Conservation (phyloP, 1,140 invertebrate species). For the Drosophila pachea region DNA sequence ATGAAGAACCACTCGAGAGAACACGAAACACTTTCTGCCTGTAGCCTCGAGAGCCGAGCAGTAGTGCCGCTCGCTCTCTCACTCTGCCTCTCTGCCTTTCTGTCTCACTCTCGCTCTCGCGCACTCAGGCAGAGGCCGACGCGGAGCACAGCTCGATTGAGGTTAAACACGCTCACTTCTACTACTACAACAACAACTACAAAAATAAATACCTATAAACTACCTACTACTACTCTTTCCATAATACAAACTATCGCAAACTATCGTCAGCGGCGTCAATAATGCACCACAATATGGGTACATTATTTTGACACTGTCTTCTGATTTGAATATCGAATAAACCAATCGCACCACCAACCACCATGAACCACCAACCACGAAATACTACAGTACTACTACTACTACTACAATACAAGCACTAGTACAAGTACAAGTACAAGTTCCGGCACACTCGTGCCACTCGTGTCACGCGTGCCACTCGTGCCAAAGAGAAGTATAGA, state of each 20-base stretch:
- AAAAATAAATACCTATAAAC: conserved; percentile 41
- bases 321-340: conserved; percentile 78
- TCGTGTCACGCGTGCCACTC: too few species aligned
- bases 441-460: too few species aligned
- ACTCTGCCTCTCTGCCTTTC: neutral
- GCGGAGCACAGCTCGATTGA: conserved; percentile 3
- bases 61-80: conserved; percentile 35
- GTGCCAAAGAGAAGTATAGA: conserved; percentile 70
- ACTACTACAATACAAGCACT: conserved; percentile 61
- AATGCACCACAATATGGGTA: conserved; percentile 74
- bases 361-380: conserved; percentile 54
- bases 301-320: conserved; percentile 79
- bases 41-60: conserved; percentile 6
- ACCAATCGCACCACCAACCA: conserved; percentile 69
- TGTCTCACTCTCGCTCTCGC: neutral
- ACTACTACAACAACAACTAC: conserved; percentile 35
- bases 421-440: conserved; percentile 17
- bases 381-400: conserved; percentile 42
- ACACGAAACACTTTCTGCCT: neutral
- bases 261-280: conserved; percentile 72
- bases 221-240: conserved; percentile 69
- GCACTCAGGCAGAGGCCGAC: neutral
- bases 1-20: conserved; percentile 4
- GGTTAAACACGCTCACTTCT: conserved; percentile 50
- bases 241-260: conserved; percentile 76